These are phyloP conservation scores for Aplysia californica DNA, from an alignment of 1,140 invertebrate species.

Conservation along the genomic window DNA sequence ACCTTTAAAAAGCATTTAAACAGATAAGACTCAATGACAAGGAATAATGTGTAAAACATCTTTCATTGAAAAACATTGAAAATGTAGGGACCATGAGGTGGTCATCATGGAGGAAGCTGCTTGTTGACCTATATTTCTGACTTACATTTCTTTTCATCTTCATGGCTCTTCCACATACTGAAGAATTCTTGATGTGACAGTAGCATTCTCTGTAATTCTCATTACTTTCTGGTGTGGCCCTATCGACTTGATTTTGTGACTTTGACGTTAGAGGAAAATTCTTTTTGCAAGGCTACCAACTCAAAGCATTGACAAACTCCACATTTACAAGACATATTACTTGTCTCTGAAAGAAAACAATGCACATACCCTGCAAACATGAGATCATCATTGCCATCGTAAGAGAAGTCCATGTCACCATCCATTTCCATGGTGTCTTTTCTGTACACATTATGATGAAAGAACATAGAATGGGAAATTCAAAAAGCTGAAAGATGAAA, in stretches of 20 bases:
- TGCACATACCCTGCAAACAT: constrained; percentile 27
- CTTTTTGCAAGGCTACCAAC: not conserved
- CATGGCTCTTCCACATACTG: too few relatives aligned
- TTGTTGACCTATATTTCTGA: too few relatives aligned
- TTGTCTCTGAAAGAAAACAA: not conserved
- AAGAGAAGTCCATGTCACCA: constrained; percentile 15
- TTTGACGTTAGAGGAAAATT: not conserved
- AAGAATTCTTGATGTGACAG: too few relatives aligned
- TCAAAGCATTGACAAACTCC: not conserved
- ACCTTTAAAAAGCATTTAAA: too few relatives aligned
- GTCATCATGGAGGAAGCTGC: too few relatives aligned
- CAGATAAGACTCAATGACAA: too few relatives aligned
- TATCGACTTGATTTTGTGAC: not conserved
- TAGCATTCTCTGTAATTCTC: not conserved
- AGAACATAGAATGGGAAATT: not conserved
- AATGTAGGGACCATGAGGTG: too few relatives aligned
- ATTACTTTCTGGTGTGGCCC: not conserved
- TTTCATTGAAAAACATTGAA: too few relatives aligned
- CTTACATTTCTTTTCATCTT: too few relatives aligned
- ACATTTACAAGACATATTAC: not conserved
- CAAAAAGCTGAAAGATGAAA: not conserved
- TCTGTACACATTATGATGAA: not conserved
- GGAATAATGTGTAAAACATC: too few relatives aligned
- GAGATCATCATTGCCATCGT: constrained; percentile 19
- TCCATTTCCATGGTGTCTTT: constrained; percentile 16